phyloP scores from a whole-genome alignment of 2,888 invertebrate species.

The Drosophila kanekoi region DNA sequence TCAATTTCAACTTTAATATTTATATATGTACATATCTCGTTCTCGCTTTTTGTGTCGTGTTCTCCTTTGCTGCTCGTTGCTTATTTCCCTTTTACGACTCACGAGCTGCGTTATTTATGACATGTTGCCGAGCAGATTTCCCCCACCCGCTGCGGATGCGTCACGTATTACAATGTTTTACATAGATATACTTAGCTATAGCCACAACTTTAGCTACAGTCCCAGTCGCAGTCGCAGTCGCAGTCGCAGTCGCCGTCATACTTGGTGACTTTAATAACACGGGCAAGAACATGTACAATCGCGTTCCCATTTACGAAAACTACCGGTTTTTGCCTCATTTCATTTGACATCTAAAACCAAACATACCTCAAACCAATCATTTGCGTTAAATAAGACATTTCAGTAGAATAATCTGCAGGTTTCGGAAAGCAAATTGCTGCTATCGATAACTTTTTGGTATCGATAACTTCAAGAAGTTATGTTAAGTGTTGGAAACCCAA shows the following conservation, averaged over 20 bases:
- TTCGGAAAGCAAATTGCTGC: too few relatives aligned
- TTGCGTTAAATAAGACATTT: too few relatives aligned
- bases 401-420: too few relatives aligned
- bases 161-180: conserved; percentile 20
- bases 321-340: not conserved
- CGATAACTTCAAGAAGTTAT: too few relatives aligned
- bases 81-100: conserved; percentile 48
- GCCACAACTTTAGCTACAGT: conserved; percentile 1
- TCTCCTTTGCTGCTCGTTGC: conserved; percentile 2
- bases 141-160: conserved; percentile 15
- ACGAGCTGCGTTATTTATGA: conserved; percentile 67
- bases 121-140: conserved; percentile 52
- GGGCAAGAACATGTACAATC: not conserved
- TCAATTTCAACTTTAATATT: conserved; percentile 12
- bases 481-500: too few relatives aligned
- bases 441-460: too few relatives aligned
- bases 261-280: conserved; percentile 5
- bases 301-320: not conserved
- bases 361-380: too few relatives aligned
- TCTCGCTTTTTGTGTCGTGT: conserved; percentile 8
- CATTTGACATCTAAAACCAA: too few relatives aligned
- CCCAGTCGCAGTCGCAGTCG: not conserved
- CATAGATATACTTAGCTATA: not conserved
- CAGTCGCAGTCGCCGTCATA: not conserved
- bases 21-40: conserved; percentile 9